A percentile compares a stretch with the other conserved stretches of the same genome.
phyloP scores from a whole-genome alignment of 2,888 invertebrate species.

The Steinernema hermaphroditum region DNA sequence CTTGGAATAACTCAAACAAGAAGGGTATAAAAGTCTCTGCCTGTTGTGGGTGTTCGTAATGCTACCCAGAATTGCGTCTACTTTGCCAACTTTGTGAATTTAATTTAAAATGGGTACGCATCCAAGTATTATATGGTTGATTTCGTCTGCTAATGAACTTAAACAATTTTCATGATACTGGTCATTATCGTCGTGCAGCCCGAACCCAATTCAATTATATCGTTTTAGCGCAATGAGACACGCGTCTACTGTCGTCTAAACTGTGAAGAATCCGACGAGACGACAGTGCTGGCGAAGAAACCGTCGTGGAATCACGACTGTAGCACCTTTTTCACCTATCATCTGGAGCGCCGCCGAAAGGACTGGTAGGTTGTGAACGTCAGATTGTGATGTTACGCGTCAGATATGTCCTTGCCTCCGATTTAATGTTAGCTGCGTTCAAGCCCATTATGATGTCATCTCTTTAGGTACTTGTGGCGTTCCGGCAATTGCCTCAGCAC shows the following conservation, averaged over 20 bases:
- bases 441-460: too few relatives aligned
- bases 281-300: constrained; percentile 52
- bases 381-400: too few relatives aligned
- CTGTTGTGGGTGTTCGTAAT: too few relatives aligned
- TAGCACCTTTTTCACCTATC: constrained; percentile 51
- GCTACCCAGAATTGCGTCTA: too few relatives aligned
- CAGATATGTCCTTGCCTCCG: too few relatives aligned
- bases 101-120: too few relatives aligned
- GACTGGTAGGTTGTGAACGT: constrained; percentile 48
- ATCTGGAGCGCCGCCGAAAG: constrained; percentile 52
- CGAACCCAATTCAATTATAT: not conserved
- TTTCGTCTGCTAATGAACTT: not conserved
- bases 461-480: constrained; percentile 56
- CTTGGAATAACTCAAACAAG: too few relatives aligned
- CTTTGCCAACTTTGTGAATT: too few relatives aligned
- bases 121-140: too few relatives aligned
- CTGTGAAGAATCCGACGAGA: constrained; percentile 59
- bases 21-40: too few relatives aligned
- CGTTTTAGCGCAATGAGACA: constrained; percentile 42
- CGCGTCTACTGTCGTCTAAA: constrained; percentile 54
- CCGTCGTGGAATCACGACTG: constrained; percentile 52
- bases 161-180: not conserved
- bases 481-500: constrained; percentile 52
- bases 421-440: too few relatives aligned
- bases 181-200: not conserved